Evolutionary conservation across 2,797 vertebrate species (phyloP).

Genomic region (Enteromius viviparus): DNA sequence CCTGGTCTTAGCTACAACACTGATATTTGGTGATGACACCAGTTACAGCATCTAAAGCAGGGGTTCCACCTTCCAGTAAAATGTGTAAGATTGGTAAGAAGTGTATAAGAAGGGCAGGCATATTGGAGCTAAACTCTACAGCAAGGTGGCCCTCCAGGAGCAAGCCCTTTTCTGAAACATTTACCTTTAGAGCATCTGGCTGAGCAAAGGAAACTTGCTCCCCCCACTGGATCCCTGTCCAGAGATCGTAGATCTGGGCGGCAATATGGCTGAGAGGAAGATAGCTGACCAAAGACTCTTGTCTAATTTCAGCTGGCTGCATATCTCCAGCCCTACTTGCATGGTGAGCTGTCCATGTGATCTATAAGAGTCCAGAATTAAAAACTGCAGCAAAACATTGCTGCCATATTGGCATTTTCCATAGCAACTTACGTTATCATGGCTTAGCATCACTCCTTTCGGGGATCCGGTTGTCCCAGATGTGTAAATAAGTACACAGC

Average conservation of each 20-base stretch:
- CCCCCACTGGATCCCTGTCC: conserved; percentile 87
- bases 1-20: not conserved
- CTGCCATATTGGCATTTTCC: not conserved
- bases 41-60: not conserved
- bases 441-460: conserved; percentile 91
- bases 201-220: conserved; percentile 87
- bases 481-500: conserved; percentile 87
- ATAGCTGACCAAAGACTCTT: conserved; percentile 88
- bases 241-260: conserved; percentile 88
- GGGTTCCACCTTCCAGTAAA: not conserved
- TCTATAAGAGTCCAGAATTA: conserved; percentile 68
- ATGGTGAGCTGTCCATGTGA: conserved; percentile 86
- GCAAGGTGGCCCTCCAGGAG: not conserved
- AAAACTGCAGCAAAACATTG: conserved; percentile 18
- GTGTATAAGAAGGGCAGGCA: not conserved
- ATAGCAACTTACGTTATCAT: conserved; percentile 82
- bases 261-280: conserved; percentile 89
- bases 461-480: conserved; percentile 87
- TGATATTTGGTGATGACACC: not conserved
- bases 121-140: not conserved
- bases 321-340: conserved; percentile 81
- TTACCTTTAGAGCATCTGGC: conserved; percentile 88
- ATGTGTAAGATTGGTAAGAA: not conserved
- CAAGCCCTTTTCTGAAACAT: not conserved
- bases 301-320: conserved; percentile 81